Evolutionary conservation across 2,888 invertebrate species (phyloP), one percentile per base, ranked within the genome.

Genomic region (Eumerus sabulonum): DNA sequence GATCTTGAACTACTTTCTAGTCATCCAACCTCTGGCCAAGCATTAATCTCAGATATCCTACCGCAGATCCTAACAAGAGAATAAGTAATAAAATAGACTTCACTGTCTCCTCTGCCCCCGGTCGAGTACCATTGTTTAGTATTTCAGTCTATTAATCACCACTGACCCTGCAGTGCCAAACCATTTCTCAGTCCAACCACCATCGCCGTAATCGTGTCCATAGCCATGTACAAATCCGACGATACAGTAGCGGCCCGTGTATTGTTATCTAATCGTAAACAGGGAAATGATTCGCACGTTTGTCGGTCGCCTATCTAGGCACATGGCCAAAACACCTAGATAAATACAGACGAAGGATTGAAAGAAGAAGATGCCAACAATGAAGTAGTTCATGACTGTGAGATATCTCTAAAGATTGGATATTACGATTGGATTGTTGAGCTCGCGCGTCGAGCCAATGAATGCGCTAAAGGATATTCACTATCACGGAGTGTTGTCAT

Each of bases 201-300:
- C 2, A 27, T 27, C 27, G 27, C 27, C 27, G 7, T 27, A 27
- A 27, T 27, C 27, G 27, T 27, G 27, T 27, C 27, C 7, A 27
- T 27, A 27, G 27, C 27, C 27, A 27, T 27, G 27, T 27, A 4
- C 27, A 4, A 27, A 27, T 27, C 27, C 7, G 7, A 27, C 3
- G 27, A 27, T 27, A 4, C 27, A 27, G 27, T 27, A 27, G 27
- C 27, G 7, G 40, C 50, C 42, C 1, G 9, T 12, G 50, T 19
- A 70, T 70, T 70, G 74, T 79, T 79, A 79, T 79, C 68, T 74
- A 79, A 79, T 74, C 79, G 73, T 70, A 79, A 79, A 74, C 79
- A 79, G 74, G 79, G 68, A 79, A 64, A 74, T 68, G 74, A 74
- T 79, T 79, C 79, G 73, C 73, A 74, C 79, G 79, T 74, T 66